Conservation (phyloP, 2,888 invertebrate species). For the Drosophila subsilvestris region DNA sequence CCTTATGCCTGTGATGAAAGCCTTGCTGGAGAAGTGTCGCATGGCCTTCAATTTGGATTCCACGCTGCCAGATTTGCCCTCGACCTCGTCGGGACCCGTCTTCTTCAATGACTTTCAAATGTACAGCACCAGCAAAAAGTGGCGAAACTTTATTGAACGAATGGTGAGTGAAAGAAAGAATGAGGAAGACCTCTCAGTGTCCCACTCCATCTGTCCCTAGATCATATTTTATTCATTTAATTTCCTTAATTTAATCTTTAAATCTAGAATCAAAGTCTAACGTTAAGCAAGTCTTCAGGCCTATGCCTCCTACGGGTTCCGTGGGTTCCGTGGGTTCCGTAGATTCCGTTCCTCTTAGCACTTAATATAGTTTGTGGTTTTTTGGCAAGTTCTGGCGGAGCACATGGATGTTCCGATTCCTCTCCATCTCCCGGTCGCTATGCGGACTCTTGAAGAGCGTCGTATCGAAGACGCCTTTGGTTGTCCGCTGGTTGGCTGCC, state of each 20-base stretch:
- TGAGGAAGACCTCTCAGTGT: not conserved
- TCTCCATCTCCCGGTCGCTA: conserved; percentile 68
- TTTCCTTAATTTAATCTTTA: conserved; percentile 20
- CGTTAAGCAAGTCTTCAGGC: conserved; percentile 37
- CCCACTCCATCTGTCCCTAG: not conserved
- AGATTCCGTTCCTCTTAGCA: not conserved
- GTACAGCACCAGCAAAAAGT: conserved; percentile 86
- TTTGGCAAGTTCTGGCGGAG: conserved; percentile 78
- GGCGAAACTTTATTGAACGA: conserved; percentile 85
- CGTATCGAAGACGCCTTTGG: conserved; percentile 81
- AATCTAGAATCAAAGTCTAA: conserved; percentile 15
- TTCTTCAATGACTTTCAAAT: conserved; percentile 87
- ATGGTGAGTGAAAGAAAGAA: conserved; percentile 82
- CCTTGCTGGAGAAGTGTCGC: conserved; percentile 86
- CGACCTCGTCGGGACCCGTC: conserved; percentile 85
- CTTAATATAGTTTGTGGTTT: conserved; percentile 81
- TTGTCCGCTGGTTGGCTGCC: conserved; percentile 69
- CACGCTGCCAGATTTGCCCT: conserved; percentile 85
- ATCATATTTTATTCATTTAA: conserved; percentile 6
- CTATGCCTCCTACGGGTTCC: conserved; percentile 18
- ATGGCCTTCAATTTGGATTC: conserved; percentile 81
- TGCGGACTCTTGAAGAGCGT: conserved; percentile 80
- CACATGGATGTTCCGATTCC: conserved; percentile 43
- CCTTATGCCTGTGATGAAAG: conserved; percentile 87
- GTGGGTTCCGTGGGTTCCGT: not conserved